Evolutionary conservation across 2,888 invertebrate genomes (phyloP), one percentile per base, ranked within the genome.

Genomic region (Carabus problematicus): DNA sequence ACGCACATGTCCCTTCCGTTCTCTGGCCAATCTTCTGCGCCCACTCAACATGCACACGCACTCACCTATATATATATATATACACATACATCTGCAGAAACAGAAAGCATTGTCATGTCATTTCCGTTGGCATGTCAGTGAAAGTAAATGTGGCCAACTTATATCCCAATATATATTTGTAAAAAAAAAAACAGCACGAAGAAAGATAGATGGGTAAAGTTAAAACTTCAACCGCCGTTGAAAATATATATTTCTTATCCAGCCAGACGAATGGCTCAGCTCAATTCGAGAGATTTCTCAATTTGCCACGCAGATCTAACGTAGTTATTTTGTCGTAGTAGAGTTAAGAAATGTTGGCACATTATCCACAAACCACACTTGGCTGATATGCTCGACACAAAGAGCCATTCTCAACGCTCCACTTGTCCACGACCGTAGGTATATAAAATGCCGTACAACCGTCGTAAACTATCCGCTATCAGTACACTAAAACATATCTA

Each of bases 1-100:
- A 77, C 77, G 77, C 79, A 79, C 79, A 79, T 78, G 78, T 77
- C 77, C 77, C 77, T 78, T 74, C 72, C 73, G 75, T 75, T 77
- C 54, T 77, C 54, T 39, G 11, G 60, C n/a, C 14, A 18, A 18
- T 42, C 62, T 29, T 29, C 29, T 29, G 29, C 29, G 19, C 29
- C n/a, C 56, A 39, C n/a, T n/a, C n/a, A n/a, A n/a, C 56, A 29
- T 6, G 2, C 29, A 39, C 52, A 56, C 12, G 3, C 54, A 14
- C 2, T n/a, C 56, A 56, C 18, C 8, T 40, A 39, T 8, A 12
- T 19, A 29, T 56, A 39, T 40, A 40, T n/a, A 11, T 56, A 18
- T 55, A n/a, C n/a, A 55, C 19, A 16, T 12, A 18, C 66, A 41
- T 67, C 59, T 66, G 29, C 29, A 29, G 29, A 29, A 29, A 29